Percentiles rank a stretch among this genome's conserved stretches.
phyloP scores from a whole-genome alignment of 1,140 invertebrate genomes.

The Hycleus cichorii region DNA sequence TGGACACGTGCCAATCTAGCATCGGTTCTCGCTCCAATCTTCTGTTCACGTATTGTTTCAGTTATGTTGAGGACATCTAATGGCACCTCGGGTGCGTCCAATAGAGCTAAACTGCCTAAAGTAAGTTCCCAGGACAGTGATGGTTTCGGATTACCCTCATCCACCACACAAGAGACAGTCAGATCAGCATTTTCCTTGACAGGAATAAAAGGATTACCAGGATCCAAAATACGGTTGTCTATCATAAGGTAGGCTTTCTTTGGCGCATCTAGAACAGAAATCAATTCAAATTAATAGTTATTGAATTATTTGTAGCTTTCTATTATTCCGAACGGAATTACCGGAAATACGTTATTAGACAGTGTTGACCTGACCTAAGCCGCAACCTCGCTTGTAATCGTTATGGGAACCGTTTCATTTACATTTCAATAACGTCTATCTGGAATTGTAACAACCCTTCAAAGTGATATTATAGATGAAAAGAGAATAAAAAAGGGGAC shows the following conservation, averaged over 20 bases:
- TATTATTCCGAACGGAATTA: slow-evolving; percentile 12
- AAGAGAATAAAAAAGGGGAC: too few relatives aligned
- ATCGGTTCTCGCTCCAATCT: slow-evolving; percentile 52
- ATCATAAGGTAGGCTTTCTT: slow-evolving; percentile 71
- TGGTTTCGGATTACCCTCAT: slow-evolving; percentile 73
- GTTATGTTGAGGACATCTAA: slow-evolving; percentile 39
- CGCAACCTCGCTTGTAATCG: too few relatives aligned
- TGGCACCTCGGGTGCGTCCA: slow-evolving; percentile 48
- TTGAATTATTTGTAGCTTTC: not conserved
- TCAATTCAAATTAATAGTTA: not conserved
- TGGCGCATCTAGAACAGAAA: slow-evolving; percentile 58
- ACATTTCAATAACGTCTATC: too few relatives aligned
- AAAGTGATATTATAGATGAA: too few relatives aligned
- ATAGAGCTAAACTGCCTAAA: slow-evolving; percentile 47
- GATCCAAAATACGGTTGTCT: slow-evolving; percentile 69
- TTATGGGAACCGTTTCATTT: too few relatives aligned
- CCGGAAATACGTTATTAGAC: slow-evolving; percentile 16
- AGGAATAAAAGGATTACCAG: slow-evolving; percentile 74
- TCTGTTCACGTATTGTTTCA: slow-evolving; percentile 39
- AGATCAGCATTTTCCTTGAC: slow-evolving; percentile 73
- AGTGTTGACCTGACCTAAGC: too few relatives aligned
- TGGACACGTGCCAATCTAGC: slow-evolving; percentile 58
- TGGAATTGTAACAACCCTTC: too few relatives aligned
- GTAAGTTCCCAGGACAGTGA: slow-evolving; percentile 63
- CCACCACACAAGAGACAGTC: slow-evolving; percentile 71